Percentiles rank a stretch among this genome's conserved stretches.
Conservation (phyloP, 1,140 invertebrate genomes). For the Maniola jurtina region DNA sequence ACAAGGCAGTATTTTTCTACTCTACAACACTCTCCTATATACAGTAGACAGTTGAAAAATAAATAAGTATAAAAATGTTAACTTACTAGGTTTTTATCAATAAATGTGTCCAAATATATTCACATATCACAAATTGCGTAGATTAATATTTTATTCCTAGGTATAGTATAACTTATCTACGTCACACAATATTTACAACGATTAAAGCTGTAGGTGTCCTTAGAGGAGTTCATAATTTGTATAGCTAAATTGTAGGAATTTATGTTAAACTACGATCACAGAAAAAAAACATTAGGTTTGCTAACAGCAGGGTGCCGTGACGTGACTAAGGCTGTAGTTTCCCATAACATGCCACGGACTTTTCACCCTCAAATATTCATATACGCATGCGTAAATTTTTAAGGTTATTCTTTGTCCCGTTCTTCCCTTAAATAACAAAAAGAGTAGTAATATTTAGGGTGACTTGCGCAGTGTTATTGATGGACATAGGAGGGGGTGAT, state of each 20-base stretch:
- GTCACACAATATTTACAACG: slow-evolving; percentile 20
- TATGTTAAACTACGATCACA: slow-evolving; percentile 22
- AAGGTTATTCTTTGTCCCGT: slow-evolving; percentile 60
- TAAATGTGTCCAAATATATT: slow-evolving; percentile 13
- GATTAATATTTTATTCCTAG: neutral
- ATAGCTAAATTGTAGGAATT: slow-evolving; percentile 21
- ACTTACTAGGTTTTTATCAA: slow-evolving; percentile 22
- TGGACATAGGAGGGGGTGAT: slow-evolving; percentile 37
- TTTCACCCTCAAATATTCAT: slow-evolving; percentile 37
- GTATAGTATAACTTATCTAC: slow-evolving; percentile 3
- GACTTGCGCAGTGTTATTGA: slow-evolving; percentile 76
- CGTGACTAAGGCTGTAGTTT: slow-evolving; percentile 29
- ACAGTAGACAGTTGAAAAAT: no score
- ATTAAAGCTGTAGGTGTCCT: slow-evolving; percentile 25
- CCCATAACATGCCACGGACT: slow-evolving; percentile 31
- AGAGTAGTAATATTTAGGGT: slow-evolving; percentile 33
- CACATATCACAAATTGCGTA: slow-evolving; percentile 23
- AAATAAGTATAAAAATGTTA: neutral
- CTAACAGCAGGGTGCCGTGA: slow-evolving; percentile 32
- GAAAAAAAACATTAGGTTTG: slow-evolving; percentile 8
- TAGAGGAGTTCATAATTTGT: slow-evolving; percentile 18
- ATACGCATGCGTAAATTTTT: slow-evolving; percentile 59
- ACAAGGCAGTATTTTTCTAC: no score
- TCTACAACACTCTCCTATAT: no score
- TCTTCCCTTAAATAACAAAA: slow-evolving; percentile 36